phyloP scores from a whole-genome alignment of 2,113 vertebrate species.

The Rhinolophus sinicus region DNA sequence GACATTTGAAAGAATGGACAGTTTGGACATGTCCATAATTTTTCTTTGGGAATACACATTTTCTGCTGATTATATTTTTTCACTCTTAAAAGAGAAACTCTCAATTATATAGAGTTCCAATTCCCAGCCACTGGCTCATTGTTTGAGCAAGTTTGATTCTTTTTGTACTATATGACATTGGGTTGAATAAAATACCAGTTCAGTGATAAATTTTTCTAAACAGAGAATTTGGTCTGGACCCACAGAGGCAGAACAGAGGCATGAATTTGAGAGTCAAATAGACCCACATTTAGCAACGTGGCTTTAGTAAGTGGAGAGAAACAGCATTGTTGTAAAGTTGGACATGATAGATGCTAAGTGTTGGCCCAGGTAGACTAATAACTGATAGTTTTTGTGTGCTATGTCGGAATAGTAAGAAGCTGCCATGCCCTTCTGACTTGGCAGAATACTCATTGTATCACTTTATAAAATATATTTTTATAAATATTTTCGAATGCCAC shows the following conservation, averaged over 20 bases:
- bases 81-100: background rate
- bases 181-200: background rate
- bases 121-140: conserved; percentile 35
- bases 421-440: background rate
- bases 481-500: conserved; percentile 45
- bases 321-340: background rate
- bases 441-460: background rate
- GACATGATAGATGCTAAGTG: background rate
- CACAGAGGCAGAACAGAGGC: background rate
- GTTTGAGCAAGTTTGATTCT: conserved; percentile 30
- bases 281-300: background rate
- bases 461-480: conserved; percentile 46
- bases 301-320: background rate
- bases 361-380: background rate
- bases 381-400: background rate
- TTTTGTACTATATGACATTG: background rate
- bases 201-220: conserved; percentile 17
- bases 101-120: background rate
- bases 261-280: background rate
- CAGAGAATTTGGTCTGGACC: background rate
- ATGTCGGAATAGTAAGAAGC: background rate
- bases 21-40: background rate
- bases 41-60: background rate
- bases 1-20: background rate
- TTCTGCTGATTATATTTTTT: background rate